phyloP scores from a whole-genome alignment of 2,888 invertebrate species.

The Miltochrista miniata region DNA sequence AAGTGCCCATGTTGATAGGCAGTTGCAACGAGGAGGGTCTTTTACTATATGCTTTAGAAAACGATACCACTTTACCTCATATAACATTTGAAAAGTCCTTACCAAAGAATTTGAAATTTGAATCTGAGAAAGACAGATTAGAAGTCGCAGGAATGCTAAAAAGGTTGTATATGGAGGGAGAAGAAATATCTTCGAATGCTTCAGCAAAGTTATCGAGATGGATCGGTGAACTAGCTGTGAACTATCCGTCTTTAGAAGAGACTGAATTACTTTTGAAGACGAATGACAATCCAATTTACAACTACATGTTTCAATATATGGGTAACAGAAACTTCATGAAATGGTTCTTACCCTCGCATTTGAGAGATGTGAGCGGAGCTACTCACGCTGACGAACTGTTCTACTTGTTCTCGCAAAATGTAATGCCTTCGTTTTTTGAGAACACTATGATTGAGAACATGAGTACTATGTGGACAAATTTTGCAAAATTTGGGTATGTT shows the following conservation, averaged over 20 bases:
- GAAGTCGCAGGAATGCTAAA: slow-evolving; percentile 48
- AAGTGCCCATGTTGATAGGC: slow-evolving; percentile 68
- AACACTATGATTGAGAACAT: slow-evolving; percentile 56
- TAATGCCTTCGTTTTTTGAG: slow-evolving; percentile 50
- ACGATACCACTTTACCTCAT: slow-evolving; percentile 48
- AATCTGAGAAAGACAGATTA: slow-evolving; percentile 39
- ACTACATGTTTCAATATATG: slow-evolving; percentile 57
- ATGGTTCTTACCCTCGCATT: slow-evolving; percentile 27
- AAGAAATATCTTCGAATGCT: slow-evolving; percentile 49
- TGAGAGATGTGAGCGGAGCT: slow-evolving; percentile 48
- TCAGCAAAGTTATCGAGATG: slow-evolving; percentile 55
- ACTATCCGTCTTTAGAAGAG: slow-evolving; percentile 52
- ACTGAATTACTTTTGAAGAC: slow-evolving; percentile 52
- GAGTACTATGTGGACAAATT: slow-evolving; percentile 69
- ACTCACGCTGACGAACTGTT: slow-evolving; percentile 69
- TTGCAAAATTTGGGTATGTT: slow-evolving; percentile 66
- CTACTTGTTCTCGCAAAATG: slow-evolving; percentile 60
- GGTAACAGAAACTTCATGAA: slow-evolving; percentile 58
- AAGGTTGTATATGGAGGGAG: slow-evolving; percentile 64
- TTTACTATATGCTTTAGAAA: slow-evolving; percentile 56
- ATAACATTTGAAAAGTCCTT: slow-evolving; percentile 55
- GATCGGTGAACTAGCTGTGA: slow-evolving; percentile 54
- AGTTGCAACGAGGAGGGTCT: slow-evolving; percentile 60
- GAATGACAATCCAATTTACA: slow-evolving; percentile 54
- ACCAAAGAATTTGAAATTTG: slow-evolving; percentile 61